Conservation (phyloP, 2,888 invertebrate species). For the Orthosia gracilis region DNA sequence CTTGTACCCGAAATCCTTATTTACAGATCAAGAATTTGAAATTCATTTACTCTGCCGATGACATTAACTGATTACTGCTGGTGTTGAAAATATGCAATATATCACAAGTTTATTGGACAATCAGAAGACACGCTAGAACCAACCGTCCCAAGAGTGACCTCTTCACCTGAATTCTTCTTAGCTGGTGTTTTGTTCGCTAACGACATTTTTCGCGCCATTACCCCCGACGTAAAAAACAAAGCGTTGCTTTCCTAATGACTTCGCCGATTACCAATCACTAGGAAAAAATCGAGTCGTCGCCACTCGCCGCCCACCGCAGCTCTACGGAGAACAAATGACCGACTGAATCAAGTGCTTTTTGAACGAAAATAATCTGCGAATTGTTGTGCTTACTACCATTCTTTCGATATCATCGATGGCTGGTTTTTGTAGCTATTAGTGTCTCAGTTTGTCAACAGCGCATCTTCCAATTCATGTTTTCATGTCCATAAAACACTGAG, state of each 20-base stretch:
- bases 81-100: not conserved
- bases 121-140: not conserved
- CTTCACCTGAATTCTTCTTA: constrained; percentile 69
- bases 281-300: constrained; percentile 75
- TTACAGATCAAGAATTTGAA: constrained; percentile 8
- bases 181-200: constrained; percentile 72
- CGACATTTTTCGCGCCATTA: constrained; percentile 86
- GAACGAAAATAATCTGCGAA: constrained; percentile 36
- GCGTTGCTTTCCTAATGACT: constrained; percentile 82
- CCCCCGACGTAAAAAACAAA: constrained; percentile 83
- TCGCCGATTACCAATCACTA: constrained; percentile 85
- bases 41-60: not conserved
- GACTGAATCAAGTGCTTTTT: constrained; percentile 40
- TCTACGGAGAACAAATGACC: constrained; percentile 57
- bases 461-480: not conserved
- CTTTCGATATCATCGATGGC: constrained; percentile 13
- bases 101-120: not conserved
- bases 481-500: not conserved
- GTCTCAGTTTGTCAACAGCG: not conserved
- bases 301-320: constrained; percentile 51
- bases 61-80: too few species aligned
- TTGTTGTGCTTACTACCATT: constrained; percentile 23
- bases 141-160: constrained; percentile 56
- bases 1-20: constrained; percentile 1
- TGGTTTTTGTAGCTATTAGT: not conserved